Percentiles rank a stretch among this genome's conserved stretches.
These are phyloP conservation scores for Tachuris rubrigastra DNA, from an alignment of 2,113 vertebrate species.

Conservation along the genomic window DNA sequence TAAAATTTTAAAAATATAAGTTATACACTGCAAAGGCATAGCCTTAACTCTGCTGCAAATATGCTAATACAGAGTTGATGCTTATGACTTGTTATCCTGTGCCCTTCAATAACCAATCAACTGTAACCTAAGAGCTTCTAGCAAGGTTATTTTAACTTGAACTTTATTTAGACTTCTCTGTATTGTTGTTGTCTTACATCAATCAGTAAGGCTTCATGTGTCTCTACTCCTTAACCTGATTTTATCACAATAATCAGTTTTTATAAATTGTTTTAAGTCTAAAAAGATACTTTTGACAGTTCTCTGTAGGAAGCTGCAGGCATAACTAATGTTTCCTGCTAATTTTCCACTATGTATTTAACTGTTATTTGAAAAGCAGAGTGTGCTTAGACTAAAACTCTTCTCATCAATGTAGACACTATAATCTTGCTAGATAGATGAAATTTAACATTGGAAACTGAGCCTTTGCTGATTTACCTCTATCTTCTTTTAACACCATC, in stretches of 20 bases:
- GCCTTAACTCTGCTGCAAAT: neutral
- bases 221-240: neutral
- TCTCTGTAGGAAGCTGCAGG: neutral
- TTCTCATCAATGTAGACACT: rapidly evolving
- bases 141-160: neutral
- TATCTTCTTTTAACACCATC: neutral
- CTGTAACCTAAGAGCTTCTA: neutral
- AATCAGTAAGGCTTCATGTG: neutral
- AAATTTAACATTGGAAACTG: neutral
- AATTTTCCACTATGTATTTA: neutral
- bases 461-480: neutral
- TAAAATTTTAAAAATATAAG: neutral
- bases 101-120: neutral
- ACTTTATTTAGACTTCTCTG: neutral
- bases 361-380: neutral
- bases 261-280: neutral
- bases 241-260: neutral
- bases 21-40: neutral
- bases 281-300: neutral
- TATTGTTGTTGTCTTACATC: neutral
- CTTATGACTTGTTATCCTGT: neutral
- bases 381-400: neutral
- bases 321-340: neutral
- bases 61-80: neutral
- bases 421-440: neutral